Evolutionary conservation across 2,888 invertebrate genomes (phyloP).

Genomic region (Falcaria lacertinaria): DNA sequence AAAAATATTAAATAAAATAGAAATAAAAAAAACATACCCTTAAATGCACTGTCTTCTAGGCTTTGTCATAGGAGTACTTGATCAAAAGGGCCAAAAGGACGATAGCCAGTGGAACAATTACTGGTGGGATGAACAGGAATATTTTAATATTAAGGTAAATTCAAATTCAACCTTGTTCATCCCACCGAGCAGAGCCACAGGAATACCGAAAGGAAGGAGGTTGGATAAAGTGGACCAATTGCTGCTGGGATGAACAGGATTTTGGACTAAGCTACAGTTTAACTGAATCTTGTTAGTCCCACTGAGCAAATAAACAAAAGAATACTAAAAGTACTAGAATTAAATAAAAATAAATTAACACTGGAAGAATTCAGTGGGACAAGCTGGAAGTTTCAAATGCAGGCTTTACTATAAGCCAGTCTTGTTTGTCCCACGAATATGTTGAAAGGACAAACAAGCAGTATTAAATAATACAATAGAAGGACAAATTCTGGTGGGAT

Average conservation of each 20-base stretch:
- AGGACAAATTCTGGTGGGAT: too few relatives aligned
- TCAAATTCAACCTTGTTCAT: neutral
- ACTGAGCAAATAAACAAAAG: neutral
- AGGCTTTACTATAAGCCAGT: too few relatives aligned
- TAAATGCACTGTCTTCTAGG: neutral
- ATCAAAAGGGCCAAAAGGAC: neutral
- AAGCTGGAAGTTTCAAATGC: too few relatives aligned
- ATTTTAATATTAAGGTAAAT: neutral
- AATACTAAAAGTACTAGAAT: too few relatives aligned
- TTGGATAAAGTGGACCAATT: neutral
- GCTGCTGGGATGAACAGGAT: neutral
- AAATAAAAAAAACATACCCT: neutral
- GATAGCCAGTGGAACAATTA: neutral
- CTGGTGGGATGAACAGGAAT: neutral
- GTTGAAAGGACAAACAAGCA: too few relatives aligned
- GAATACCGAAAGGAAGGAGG: neutral
- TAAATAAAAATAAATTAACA: too few relatives aligned
- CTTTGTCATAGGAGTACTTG: neutral
- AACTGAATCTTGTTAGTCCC: neutral
- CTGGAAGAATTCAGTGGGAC: too few relatives aligned
- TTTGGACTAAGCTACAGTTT: neutral
- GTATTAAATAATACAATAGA: too few relatives aligned
- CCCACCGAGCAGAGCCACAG: neutral
- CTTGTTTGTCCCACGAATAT: too few relatives aligned
- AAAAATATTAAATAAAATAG: neutral